Base-by-base conservation (phyloP, 2,888 invertebrate species). In the Nomada fucata region DNA sequence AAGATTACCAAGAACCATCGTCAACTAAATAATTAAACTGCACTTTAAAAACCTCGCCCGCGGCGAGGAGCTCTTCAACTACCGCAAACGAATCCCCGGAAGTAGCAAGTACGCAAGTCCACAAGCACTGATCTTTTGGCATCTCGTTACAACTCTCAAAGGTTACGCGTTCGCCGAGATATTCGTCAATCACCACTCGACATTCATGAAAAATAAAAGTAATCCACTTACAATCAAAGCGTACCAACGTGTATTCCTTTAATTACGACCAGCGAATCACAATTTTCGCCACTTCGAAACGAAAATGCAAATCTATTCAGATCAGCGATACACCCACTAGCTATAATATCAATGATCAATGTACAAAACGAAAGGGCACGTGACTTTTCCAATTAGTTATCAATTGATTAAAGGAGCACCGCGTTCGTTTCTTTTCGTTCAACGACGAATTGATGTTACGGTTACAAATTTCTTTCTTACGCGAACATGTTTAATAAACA, bases 61-160 rank as follows among this genome's bases (percentile, higher is more conserved):
- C 0, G 2, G 2, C 36, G 36, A 63, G 13, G 13, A 42, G 4
- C 23, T 52, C 23, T 61, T 50, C 36, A 52, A 52, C 36, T 61
- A 61, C 20, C 47, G 47, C 59, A 13, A 60, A 60, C 60, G 60
- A 42, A 23, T 52, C n/a, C 11, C 15, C 3, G 11, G 18, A 36
- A 60, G 13, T 47, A 36, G 4, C 15, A 53, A 52, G 20, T 60
- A 52, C 11, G 29, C 7, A 18, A 15, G 29, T 13, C 26, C 20
- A 18, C 20, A n/a, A 50, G 29, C 50, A 61, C 61, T n/a, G 52
- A 71, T 71, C 61, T 18, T 42, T 71, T 42, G 0, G 13, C 61
- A 52, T 52, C 61, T 71, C 71, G 20, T 70, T 60, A 50, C 15
- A 60, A 52, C 23, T 70, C 47, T 5, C 29, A 36, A 36, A 29